A percentile compares a stretch with the other conserved stretches of the same genome.
phyloP scores from a whole-genome alignment of 2,888 invertebrate species.

The Agelastica alni region DNA sequence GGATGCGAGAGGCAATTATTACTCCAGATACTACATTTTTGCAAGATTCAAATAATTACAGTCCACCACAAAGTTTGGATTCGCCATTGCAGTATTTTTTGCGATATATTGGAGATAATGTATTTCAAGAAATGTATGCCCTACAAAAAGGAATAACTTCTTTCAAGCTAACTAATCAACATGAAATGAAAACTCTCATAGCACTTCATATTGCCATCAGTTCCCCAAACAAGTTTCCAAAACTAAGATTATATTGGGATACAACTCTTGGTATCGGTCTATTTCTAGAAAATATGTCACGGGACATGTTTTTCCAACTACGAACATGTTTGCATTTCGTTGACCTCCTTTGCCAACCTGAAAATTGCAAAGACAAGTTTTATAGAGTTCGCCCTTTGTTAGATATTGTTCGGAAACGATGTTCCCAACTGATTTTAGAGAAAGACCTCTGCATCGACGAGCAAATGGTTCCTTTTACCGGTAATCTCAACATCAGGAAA shows the following conservation, averaged over 20 bases:
- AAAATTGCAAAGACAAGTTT: no score
- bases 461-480: no score
- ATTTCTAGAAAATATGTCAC: conserved; percentile 8
- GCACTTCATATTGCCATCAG: conserved; percentile 1
- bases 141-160: no score
- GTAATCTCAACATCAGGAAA: no score
- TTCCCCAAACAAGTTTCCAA: conserved; percentile 8
- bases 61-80: neutral
- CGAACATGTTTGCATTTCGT: no score
- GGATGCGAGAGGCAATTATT: neutral
- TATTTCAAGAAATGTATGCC: neutral
- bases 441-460: no score
- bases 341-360: no score
- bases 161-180: neutral
- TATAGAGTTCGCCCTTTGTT: no score
- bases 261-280: conserved; percentile 3
- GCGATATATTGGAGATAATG: neutral
- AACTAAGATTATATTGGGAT: conserved; percentile 10
- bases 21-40: neutral
- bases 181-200: no score
- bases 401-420: conserved; percentile 5
- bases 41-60: neutral
- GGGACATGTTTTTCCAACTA: conserved; percentile 4
- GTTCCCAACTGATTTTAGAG: conserved; percentile 10
- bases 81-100: neutral